Conservation (phyloP, 2,888 invertebrate species). For the Alitta virens region DNA sequence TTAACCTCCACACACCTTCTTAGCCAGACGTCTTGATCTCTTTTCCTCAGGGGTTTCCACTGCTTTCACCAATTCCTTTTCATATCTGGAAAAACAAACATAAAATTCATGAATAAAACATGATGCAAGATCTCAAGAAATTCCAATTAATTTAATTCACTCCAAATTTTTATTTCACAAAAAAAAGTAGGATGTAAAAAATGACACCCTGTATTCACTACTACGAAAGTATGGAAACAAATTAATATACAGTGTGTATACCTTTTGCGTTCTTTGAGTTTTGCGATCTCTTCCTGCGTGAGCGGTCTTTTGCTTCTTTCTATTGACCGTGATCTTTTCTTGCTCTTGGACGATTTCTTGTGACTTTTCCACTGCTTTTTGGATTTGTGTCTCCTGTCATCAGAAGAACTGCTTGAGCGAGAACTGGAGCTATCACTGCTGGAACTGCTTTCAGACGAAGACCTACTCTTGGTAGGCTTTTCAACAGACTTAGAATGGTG, state of each 20-base stretch:
- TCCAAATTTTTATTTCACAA: background rate
- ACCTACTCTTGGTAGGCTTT: too few relatives aligned
- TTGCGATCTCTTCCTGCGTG: background rate
- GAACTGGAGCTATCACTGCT: background rate
- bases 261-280: background rate
- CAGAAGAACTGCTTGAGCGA: background rate
- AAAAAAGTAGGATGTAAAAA: too few relatives aligned
- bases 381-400: background rate
- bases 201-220: too few relatives aligned
- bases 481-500: too few relatives aligned
- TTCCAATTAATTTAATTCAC: background rate
- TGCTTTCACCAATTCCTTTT: conserved; percentile 67
- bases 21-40: conserved; percentile 74
- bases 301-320: background rate
- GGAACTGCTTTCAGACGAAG: background rate
- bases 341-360: conserved; percentile 4
- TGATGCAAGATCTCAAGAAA: background rate
- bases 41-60: conserved; percentile 96
- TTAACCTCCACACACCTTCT: conserved; percentile 63
- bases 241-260: too few relatives aligned
- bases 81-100: conserved; percentile 3
- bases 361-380: conserved; percentile 4
- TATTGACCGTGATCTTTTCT: conserved; percentile 1
- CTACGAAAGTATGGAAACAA: too few relatives aligned
- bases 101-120: background rate